These are phyloP conservation scores for Falco columbarius DNA, from an alignment of 2,797 vertebrate genomes.

Conservation along the genomic window DNA sequence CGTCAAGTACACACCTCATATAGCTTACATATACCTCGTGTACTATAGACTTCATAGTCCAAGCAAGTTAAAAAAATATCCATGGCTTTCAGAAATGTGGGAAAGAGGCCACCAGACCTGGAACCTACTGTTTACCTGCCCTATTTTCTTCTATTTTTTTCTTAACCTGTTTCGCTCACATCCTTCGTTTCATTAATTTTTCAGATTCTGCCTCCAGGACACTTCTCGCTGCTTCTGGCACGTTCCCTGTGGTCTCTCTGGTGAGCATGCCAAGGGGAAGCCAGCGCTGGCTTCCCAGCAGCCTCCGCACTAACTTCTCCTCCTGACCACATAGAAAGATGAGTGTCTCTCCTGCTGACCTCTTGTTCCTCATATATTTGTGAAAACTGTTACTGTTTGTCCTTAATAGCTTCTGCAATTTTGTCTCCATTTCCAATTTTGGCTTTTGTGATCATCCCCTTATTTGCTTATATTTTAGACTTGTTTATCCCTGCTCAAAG, in stretches of 20 bases:
- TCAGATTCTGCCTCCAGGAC: slow-evolving; percentile 42
- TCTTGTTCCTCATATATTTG: background rate
- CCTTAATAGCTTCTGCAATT: slow-evolving; percentile 5
- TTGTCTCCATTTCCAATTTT: slow-evolving; percentile 17
- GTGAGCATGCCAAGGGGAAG: background rate
- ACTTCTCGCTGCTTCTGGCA: background rate
- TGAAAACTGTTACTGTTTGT: slow-evolving; percentile 15
- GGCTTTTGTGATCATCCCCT: background rate
- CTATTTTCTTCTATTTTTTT: slow-evolving; percentile 21
- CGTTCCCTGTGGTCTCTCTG: background rate
- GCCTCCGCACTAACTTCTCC: background rate
- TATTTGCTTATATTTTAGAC: slow-evolving; percentile 38
- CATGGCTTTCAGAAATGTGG: background rate
- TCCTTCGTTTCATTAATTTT: slow-evolving; percentile 52
- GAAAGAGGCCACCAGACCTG: background rate
- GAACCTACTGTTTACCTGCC: background rate
- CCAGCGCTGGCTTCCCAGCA: background rate
- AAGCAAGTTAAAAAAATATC: background rate
- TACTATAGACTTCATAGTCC: background rate
- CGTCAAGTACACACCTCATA: background rate
- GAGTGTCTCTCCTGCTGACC: background rate
- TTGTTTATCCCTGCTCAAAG: slow-evolving; percentile 11
- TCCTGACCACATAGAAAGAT: rapidly evolving
- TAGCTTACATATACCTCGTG: background rate
- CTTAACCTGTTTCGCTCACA: background rate